Evolutionary conservation across 2,888 invertebrate genomes (phyloP).

Genomic region (Drosophila emarginata): DNA sequence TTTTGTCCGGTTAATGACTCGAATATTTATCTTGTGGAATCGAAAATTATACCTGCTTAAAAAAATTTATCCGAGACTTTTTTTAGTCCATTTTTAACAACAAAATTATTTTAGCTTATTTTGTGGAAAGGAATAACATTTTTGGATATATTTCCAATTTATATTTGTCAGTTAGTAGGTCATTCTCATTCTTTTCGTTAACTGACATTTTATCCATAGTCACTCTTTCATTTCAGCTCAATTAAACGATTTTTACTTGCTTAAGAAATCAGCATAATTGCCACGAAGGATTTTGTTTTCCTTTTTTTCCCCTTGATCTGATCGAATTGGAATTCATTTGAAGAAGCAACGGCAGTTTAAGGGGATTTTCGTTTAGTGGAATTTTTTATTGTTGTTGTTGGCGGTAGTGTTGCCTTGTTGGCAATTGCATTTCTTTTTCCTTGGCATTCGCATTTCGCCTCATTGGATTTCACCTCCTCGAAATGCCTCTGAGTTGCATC

Average conservation of each 20-base stretch:
- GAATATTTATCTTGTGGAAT: too few species aligned
- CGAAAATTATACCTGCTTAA: too few species aligned
- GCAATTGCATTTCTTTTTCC: slow-evolving; percentile 60
- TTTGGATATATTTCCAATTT: too few species aligned
- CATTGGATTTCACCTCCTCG: slow-evolving; percentile 51
- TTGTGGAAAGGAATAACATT: too few species aligned
- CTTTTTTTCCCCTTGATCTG: slow-evolving; percentile 7
- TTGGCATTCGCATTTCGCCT: slow-evolving; percentile 40
- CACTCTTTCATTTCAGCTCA: slow-evolving; percentile 35
- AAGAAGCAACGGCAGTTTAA: slow-evolving; percentile 29
- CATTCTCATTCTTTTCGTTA: not conserved
- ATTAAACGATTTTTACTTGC: slow-evolving; percentile 53
- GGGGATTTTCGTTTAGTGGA: slow-evolving; percentile 40
- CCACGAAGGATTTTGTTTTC: slow-evolving; percentile 30
- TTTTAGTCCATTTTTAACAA: too few species aligned
- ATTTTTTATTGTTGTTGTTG: slow-evolving; percentile 38
- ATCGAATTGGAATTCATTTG: slow-evolving; percentile 19
- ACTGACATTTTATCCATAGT: not conserved
- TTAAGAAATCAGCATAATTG: slow-evolving; percentile 66
- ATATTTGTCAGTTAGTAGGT: too few species aligned
- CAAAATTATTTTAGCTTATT: too few species aligned
- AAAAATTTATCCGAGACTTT: too few species aligned
- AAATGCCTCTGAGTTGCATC: slow-evolving; percentile 2
- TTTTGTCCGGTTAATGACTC: too few species aligned
- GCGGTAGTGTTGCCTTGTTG: slow-evolving; percentile 19